A percentile compares a stretch with the other conserved stretches of the same genome.
Evolutionary conservation across 1,140 invertebrate species (phyloP).

Genomic region (Drosophila tropicalis): DNA sequence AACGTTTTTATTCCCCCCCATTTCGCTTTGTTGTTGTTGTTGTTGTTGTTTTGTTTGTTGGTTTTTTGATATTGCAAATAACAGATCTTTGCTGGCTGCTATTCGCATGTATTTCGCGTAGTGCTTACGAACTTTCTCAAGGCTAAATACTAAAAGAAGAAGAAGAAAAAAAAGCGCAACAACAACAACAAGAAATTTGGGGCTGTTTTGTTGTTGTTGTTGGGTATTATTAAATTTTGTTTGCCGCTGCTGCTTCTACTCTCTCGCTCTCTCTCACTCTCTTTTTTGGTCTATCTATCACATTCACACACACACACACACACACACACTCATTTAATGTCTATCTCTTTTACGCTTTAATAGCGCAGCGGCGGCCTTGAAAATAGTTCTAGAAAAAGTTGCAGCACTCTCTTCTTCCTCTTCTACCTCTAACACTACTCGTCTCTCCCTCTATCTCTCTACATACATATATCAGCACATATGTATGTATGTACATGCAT

Average conservation of each 20-base stretch:
- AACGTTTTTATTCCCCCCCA: background rate
- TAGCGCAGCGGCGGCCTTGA: slow-evolving; percentile 43
- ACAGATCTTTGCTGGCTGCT: slow-evolving; percentile 57
- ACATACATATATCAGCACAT: background rate
- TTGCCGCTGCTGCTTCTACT: slow-evolving; percentile 46
- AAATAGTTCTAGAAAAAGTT: slow-evolving; percentile 76
- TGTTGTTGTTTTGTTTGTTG: slow-evolving; percentile 25
- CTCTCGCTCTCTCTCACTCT: background rate
- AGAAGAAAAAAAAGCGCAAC: background rate
- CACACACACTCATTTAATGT: no score
- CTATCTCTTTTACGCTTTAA: background rate
- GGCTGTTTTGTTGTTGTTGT: slow-evolving; percentile 43
- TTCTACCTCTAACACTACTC: slow-evolving; percentile 31
- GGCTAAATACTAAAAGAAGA: slow-evolving; percentile 71
- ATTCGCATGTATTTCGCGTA: slow-evolving; percentile 43
- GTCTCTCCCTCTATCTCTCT: slow-evolving; percentile 11
- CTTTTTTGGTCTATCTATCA: slow-evolving; percentile 2
- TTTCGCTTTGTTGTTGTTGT: slow-evolving; percentile 21
- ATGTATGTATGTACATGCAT: no score
- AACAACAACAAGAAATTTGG: slow-evolving; percentile 32
- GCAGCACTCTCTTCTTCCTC: slow-evolving; percentile 38
- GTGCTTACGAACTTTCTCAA: slow-evolving; percentile 77
- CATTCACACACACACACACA: background rate
- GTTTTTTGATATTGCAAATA: slow-evolving; percentile 37
- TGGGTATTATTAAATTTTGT: slow-evolving; percentile 76